Evolutionary conservation across 1,140 invertebrate genomes (phyloP).

Genomic region (Brachionus koreanus): DNA sequence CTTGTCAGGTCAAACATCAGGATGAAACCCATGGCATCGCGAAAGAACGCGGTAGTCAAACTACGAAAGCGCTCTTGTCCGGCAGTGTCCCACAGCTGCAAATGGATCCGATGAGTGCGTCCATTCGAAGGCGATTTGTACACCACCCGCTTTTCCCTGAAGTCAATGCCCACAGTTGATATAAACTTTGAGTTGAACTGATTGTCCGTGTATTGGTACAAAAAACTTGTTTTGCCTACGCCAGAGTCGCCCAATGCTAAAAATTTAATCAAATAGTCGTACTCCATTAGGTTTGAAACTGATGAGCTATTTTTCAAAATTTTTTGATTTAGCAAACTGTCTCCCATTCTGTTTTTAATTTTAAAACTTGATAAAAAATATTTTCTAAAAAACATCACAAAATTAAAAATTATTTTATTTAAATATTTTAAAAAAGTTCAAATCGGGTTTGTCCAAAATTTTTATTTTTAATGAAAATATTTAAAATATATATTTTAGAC

Average conservation of each 20-base stretch:
- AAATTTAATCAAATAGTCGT: conserved; percentile 95
- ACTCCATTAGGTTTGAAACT: conserved; percentile 62
- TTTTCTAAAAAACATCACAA: too few relatives aligned
- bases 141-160: conserved; percentile 74
- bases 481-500: too few relatives aligned
- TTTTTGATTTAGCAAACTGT: conserved; percentile 29
- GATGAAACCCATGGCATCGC: conserved; percentile 97
- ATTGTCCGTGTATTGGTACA: conserved; percentile 89
- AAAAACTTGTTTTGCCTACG: conserved; percentile 59
- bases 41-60: conserved; percentile 90
- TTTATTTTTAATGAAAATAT: too few relatives aligned
- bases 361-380: neutral
- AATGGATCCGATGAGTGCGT: conserved; percentile 28
- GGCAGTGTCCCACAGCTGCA: conserved; percentile 44
- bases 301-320: neutral
- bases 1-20: conserved; percentile 91
- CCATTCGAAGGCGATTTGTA: conserved; percentile 39
- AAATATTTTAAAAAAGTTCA: too few relatives aligned
- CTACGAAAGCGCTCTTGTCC: conserved; percentile 71
- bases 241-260: conserved; percentile 66
- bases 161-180: conserved; percentile 95
- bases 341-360: neutral
- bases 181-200: conserved; percentile 87
- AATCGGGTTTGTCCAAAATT: too few relatives aligned
- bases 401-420: too few relatives aligned